phyloP scores from a whole-genome alignment of 2,888 invertebrate genomes.

The Eurytoma adleriae region DNA sequence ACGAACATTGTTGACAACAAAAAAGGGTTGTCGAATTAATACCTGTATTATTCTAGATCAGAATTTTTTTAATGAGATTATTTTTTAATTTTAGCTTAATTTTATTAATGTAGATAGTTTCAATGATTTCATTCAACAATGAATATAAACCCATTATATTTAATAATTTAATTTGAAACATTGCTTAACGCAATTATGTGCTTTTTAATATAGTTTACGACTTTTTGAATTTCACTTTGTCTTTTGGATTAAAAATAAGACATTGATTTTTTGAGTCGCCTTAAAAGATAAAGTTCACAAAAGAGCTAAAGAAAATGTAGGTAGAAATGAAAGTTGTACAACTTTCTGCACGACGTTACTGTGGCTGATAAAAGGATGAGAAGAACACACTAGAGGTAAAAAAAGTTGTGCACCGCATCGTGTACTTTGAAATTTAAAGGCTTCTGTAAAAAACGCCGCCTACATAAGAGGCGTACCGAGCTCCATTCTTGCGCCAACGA shows the following conservation, averaged over 20 bases:
- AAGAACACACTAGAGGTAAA: slow-evolving; percentile 8
- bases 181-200: too few species aligned
- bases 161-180: too few species aligned
- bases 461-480: not conserved
- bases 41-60: too few species aligned
- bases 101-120: too few species aligned
- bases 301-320: not conserved
- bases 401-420: not conserved
- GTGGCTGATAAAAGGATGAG: not conserved
- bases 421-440: slow-evolving; percentile 25
- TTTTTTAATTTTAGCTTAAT: too few species aligned
- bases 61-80: too few species aligned
- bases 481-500: slow-evolving; percentile 1
- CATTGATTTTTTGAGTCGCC: not conserved
- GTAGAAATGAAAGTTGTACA: not conserved
- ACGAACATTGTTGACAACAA: too few species aligned
- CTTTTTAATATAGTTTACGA: too few species aligned
- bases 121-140: too few species aligned
- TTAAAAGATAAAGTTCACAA: not conserved
- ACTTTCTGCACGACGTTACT: slow-evolving; percentile 14
- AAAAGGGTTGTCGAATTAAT: too few species aligned
- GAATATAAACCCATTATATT: too few species aligned
- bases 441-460: slow-evolving; percentile 15
- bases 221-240: too few species aligned
- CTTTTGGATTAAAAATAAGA: not conserved